Evolutionary conservation across 2,888 invertebrate genomes (phyloP), one percentile per base, ranked within the genome.

Genomic region (Leptopilina syphax): DNA sequence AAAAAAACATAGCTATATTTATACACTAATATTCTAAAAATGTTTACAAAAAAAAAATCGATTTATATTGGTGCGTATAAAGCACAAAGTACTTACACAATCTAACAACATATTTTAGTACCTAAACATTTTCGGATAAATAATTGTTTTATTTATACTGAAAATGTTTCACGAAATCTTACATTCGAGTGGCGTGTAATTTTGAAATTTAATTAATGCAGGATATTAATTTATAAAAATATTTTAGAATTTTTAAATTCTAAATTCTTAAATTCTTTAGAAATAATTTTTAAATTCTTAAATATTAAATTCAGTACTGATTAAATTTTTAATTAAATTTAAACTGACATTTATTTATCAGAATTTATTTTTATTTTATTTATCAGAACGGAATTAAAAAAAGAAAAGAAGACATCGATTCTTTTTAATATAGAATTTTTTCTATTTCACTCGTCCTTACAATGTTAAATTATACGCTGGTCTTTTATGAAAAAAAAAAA

Each of bases 31-130:
- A 70, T 70, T 70, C 50, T 70, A 68, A 54, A 50, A 27, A 54
- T 27, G 27, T 70, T 70, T 70, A 70, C 70, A 54, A 24, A 70
- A 27, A 54, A 50, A 27, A 50, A 18, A 3, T 68, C 34, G 44
- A 68, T 68, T 47, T 24, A 68, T 60, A 60, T 50, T 50, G 60
- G 60, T 68, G 68, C 68, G 24, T 47, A 68, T 13, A 50, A 70
- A 54, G 13, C 13, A 54, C 50, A 54, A 54, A 70, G 70, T 70
- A 70, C 70, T 70, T 70, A 70, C 70, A 50, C 70, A 70, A 70
- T 27, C 50, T 54, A 70, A 70, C 70, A 54, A 24, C 12, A 68
- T 24, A 44, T 44, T 44, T 44, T 44, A 44, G 44, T 44, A 44
- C 44, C 44, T 44, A 44, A 67, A 67, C 8, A 9, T 44, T 44